These are phyloP conservation scores for Coracopsis vasa DNA, from an alignment of 2,113 vertebrate genomes.

Conservation along the genomic window DNA sequence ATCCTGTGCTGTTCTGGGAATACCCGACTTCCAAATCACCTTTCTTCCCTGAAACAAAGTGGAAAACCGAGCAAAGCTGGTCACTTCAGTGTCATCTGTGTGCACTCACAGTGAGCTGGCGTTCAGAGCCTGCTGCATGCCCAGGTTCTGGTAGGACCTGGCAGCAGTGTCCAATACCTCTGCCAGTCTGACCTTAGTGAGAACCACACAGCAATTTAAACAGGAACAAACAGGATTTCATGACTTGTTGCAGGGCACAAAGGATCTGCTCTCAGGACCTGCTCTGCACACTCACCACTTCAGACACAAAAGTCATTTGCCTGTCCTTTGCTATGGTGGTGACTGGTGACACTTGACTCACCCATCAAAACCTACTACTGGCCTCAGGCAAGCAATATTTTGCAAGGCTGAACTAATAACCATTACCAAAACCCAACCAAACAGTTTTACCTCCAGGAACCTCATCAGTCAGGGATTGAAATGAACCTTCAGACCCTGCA, in stretches of 20 bases:
- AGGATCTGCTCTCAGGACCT: background rate
- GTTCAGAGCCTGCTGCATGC: background rate
- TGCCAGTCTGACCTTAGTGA: background rate
- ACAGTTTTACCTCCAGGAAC: conserved; percentile 4
- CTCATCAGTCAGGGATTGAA: conserved; percentile 1
- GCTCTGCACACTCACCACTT: background rate
- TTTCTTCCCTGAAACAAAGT: background rate
- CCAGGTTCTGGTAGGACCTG: background rate
- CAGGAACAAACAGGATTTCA: background rate
- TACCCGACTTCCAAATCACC: background rate
- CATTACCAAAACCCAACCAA: background rate
- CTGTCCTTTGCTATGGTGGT: background rate
- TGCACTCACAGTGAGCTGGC: accelerated
- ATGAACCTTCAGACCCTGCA: background rate
- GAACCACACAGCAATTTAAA: background rate
- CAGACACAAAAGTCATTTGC: background rate
- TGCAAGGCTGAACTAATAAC: conserved; percentile 20
- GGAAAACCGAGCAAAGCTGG: background rate
- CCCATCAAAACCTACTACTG: background rate
- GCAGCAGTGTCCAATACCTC: background rate
- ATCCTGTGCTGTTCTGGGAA: background rate
- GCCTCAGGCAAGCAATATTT: background rate
- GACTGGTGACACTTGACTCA: background rate
- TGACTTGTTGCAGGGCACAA: background rate
- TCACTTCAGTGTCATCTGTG: background rate